These are phyloP conservation scores for Propithecus deckenii DNA, from an alignment of 2,797 vertebrate genomes.

Conservation along the genomic window DNA sequence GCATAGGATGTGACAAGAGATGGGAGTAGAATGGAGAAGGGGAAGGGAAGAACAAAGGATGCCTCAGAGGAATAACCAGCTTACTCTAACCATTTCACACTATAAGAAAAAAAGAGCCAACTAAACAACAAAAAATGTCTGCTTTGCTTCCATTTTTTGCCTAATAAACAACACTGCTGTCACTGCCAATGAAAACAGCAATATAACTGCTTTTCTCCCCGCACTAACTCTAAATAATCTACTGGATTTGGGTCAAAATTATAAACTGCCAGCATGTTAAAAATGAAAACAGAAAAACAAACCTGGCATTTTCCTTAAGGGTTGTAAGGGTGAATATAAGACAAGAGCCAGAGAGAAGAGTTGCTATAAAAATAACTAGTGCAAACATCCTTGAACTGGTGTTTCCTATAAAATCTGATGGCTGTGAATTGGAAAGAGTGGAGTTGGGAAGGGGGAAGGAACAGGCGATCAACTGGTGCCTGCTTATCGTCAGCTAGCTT, in stretches of 20 bases:
- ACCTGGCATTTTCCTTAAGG: slow-evolving; percentile 56
- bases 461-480: slow-evolving; percentile 59
- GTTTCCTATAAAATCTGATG: slow-evolving; percentile 77
- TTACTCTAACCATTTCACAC: background rate
- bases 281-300: slow-evolving; percentile 70
- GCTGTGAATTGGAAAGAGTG: slow-evolving; percentile 68
- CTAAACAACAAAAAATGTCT: background rate
- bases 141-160: slow-evolving; percentile 51
- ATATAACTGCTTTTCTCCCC: background rate
- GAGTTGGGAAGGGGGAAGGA: slow-evolving; percentile 60
- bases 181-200: slow-evolving; percentile 41
- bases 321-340: slow-evolving; percentile 48
- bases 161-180: slow-evolving; percentile 52
- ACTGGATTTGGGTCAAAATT: slow-evolving; percentile 65
- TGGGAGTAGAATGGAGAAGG: background rate
- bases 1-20: background rate
- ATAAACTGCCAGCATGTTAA: slow-evolving; percentile 55
- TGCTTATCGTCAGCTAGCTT: slow-evolving; percentile 78
- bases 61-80: background rate
- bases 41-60: background rate
- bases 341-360: slow-evolving; percentile 62
- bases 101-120: background rate
- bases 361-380: slow-evolving; percentile 68
- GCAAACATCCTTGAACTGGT: slow-evolving; percentile 71
- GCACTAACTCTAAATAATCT: slow-evolving; percentile 68